phyloP scores from a whole-genome alignment of 2,113 vertebrate species.

The Machaerirhynchus nigripectus region DNA sequence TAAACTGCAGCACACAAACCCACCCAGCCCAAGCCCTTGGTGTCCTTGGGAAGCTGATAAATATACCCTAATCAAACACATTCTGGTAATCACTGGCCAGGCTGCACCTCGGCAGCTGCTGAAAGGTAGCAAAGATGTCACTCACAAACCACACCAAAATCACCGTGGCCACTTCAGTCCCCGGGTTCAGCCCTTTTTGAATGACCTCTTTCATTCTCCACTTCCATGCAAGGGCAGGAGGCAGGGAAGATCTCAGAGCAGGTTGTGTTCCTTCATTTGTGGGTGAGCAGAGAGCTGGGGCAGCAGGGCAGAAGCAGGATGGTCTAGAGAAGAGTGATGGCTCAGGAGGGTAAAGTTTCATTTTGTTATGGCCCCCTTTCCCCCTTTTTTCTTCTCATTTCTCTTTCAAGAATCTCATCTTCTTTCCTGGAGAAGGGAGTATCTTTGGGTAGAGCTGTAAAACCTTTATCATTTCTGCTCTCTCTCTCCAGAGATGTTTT shows the following conservation, averaged over 20 bases:
- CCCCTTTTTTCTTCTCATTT: neutral
- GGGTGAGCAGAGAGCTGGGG: neutral
- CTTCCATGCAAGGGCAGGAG: neutral
- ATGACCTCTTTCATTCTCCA: neutral
- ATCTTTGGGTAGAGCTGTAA: neutral
- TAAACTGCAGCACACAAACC: neutral
- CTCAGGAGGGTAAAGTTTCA: neutral
- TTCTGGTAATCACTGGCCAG: neutral
- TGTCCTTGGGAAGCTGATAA: slow-evolving; percentile 33
- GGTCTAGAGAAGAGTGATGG: neutral
- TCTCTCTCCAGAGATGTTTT: neutral
- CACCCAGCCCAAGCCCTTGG: neutral
- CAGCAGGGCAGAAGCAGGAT: neutral
- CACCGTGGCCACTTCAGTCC: neutral
- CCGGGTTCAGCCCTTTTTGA: neutral
- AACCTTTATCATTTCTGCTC: neutral
- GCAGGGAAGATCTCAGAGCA: neutral
- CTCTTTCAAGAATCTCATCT: neutral
- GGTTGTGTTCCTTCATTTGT: neutral
- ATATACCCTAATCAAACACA: slow-evolving; percentile 1
- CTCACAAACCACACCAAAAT: neutral
- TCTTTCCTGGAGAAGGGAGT: neutral
- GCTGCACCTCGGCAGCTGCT: neutral
- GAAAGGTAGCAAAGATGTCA: neutral
- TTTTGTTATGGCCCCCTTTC: neutral